Percentiles rank a stretch among this genome's conserved stretches.
phyloP scores from a whole-genome alignment of 2,113 vertebrate species.

The Lipotes vexillifer region DNA sequence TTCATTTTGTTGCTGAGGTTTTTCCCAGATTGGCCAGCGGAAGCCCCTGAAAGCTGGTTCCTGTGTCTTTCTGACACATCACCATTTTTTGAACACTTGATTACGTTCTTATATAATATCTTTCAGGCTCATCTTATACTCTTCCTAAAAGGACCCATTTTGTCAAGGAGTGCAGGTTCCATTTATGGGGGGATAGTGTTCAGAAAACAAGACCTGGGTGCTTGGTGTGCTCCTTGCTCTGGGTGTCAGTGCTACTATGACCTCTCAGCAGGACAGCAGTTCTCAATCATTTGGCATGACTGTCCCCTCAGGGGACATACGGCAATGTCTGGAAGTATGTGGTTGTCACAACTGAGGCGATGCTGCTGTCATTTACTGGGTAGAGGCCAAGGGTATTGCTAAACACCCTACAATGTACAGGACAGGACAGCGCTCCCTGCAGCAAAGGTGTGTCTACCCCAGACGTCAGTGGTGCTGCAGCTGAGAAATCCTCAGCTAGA shows the following conservation, averaged over 20 bases:
- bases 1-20: not conserved
- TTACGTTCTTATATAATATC: not conserved
- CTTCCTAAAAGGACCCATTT: not conserved
- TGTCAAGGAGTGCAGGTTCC: not conserved
- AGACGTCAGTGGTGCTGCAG: not conserved
- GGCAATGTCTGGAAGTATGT: not conserved
- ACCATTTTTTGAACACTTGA: not conserved
- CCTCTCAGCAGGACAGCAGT: not conserved
- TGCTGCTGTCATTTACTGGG: not conserved
- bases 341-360: not conserved
- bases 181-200: not conserved
- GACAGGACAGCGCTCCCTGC: not conserved
- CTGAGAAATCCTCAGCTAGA: not conserved
- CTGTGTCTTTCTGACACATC: not conserved
- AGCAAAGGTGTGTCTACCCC: not conserved
- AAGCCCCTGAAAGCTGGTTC: not conserved
- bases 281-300: not conserved
- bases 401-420: not conserved
- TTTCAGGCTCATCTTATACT: not conserved
- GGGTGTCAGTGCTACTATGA: not conserved
- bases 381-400: not conserved
- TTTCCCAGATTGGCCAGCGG: not conserved
- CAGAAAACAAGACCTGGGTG: not conserved
- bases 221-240: not conserved
- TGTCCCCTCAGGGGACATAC: not conserved